Base-by-base conservation (phyloP, 2,888 invertebrate genomes). In the Chesias legatella region DNA sequence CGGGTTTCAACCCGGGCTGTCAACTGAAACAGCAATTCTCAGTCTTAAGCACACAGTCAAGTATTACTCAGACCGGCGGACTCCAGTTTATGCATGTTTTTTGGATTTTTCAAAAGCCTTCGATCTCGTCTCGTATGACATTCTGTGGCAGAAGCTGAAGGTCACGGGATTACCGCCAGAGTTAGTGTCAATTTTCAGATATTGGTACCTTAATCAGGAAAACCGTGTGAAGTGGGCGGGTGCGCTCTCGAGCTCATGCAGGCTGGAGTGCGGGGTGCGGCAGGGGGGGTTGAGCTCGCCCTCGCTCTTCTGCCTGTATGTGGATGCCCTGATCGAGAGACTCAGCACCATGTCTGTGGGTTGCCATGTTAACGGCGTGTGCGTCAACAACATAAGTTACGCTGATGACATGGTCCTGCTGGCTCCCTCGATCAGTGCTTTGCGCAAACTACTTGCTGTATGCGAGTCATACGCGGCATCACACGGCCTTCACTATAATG, bases 21-120 rank as follows among this genome's bases (percentile, higher is more conserved):
- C 48, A 6, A 48, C 48, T 6, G 48, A 51, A 11, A 36, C 22
- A 10, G 48, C 42, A 1, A 30, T 48, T 10, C 11, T 48, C 1
- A 11, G 34, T 26, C 41, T 55, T 5, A 38, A 38, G 32, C 31
- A 38, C 3, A 22, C 32, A 11, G 32, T 39, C 23, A 27, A 9
- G 10, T 40, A 40, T 17, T 40, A 40, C 9, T 33, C 33, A n/a
- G 8, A 21, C 10, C 8, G 20, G 6, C 24, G 17, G 10, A 33
- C 39, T 10, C 33, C 39, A 5, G 33, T 40, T 1, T 40, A 25
- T 23, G 39, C 29, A 1, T 40, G 39, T 17, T 40, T 33, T 10
- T 20, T 40, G 6, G 39, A 40, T 8, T 17, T 40, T n/a, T 33
- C 28, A 4, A 39, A 23, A n/a, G 39, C 39, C 5, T 39, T 39